Conservation (phyloP, 2,797 vertebrate species). For the Huso huso region DNA sequence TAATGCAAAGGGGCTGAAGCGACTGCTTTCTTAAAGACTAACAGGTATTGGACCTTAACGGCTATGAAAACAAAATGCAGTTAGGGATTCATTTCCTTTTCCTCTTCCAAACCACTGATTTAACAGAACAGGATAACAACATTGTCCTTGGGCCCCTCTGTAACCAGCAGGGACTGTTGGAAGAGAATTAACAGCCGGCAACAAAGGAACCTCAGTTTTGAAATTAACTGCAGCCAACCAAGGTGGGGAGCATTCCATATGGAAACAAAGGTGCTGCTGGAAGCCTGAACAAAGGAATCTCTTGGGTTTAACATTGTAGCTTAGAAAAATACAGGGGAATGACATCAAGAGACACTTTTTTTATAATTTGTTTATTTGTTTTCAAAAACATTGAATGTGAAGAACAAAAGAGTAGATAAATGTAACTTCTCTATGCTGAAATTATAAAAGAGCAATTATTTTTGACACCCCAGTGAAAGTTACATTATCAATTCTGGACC, state of each 20-base stretch:
- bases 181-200: constrained; percentile 16
- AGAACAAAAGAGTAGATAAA: too few species aligned
- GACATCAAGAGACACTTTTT: too few species aligned
- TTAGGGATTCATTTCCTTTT: constrained; percentile 46
- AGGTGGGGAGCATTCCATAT: constrained; percentile 34
- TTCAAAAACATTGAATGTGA: too few species aligned
- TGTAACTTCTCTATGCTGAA: too few species aligned
- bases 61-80: constrained; percentile 36
- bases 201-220: constrained; percentile 33
- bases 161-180: constrained; percentile 10
- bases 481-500: too few species aligned
- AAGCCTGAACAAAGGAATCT: constrained; percentile 5
- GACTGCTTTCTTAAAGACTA: background rate
- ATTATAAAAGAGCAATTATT: too few species aligned
- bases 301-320: too few species aligned
- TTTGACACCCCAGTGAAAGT: too few species aligned
- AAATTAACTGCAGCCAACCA: constrained; percentile 31
- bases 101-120: constrained; percentile 33
- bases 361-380: too few species aligned
- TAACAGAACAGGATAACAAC: constrained; percentile 35
- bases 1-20: background rate
- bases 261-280: constrained; percentile 12
- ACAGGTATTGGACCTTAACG: background rate
- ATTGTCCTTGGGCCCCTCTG: constrained; percentile 3
- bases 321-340: too few species aligned